These are phyloP conservation scores for Abrostola triplasia DNA, from an alignment of 2,888 invertebrate genomes.

Conservation along the genomic window DNA sequence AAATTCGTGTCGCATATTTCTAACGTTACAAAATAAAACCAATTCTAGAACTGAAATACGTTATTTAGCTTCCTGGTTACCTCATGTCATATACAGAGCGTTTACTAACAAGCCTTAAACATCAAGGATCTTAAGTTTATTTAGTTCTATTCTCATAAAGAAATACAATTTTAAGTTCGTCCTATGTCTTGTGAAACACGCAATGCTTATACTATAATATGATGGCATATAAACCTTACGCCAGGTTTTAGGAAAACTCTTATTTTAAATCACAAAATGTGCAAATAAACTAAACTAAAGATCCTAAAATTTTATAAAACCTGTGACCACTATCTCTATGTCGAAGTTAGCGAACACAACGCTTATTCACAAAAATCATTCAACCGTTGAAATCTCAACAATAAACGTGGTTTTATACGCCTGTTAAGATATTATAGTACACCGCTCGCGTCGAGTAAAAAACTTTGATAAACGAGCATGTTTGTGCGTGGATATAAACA, in stretches of 20 bases:
- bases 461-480: constrained; percentile 1
- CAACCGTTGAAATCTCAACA: constrained; percentile 20
- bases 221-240: too few relatives aligned
- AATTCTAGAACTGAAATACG: neutral
- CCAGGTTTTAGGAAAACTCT: too few relatives aligned
- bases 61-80: constrained; percentile 3
- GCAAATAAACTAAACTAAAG: neutral
- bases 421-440: neutral
- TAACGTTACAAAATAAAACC: constrained; percentile 3
- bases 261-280: neutral
- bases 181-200: too few relatives aligned
- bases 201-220: too few relatives aligned
- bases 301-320: neutral
- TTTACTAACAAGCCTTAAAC: neutral
- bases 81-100: neutral
- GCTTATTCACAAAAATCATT: constrained; percentile 25
- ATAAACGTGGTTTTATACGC: neutral
- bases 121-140: neutral
- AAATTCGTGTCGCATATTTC: constrained; percentile 14
- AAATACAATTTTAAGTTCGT: neutral
- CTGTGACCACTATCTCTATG: neutral
- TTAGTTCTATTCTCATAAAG: neutral
- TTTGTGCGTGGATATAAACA: constrained; percentile 2
- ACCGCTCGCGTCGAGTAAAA: neutral
- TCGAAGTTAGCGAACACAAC: constrained; percentile 9